These are phyloP conservation scores for Eubasilissa splendida DNA, from an alignment of 2,888 invertebrate genomes.

Conservation along the genomic window DNA sequence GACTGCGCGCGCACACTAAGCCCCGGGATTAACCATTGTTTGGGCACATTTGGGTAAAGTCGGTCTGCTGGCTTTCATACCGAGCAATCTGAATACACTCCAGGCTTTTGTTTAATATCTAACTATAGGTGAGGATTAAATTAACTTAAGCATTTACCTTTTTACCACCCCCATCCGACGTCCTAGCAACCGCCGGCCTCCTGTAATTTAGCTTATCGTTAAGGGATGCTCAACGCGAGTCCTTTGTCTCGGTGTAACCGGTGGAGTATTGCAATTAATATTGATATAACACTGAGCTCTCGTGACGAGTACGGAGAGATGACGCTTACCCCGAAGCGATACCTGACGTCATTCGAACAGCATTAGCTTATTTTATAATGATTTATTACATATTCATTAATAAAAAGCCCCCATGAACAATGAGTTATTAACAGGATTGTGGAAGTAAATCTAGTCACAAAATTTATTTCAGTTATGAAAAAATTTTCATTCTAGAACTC, in stretches of 20 bases:
- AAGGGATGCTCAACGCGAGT: constrained; percentile 36
- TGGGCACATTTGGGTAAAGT: constrained; percentile 52
- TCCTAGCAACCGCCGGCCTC: constrained; percentile 41
- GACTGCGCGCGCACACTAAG: constrained; percentile 51
- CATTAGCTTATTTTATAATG: too few species aligned
- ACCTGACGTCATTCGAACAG: too few species aligned
- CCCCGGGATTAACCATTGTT: constrained; percentile 55
- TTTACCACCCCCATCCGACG: constrained; percentile 43
- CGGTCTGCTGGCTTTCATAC: constrained; percentile 38
- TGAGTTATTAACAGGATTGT: too few species aligned
- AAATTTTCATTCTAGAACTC: too few species aligned
- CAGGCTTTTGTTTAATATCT: constrained; percentile 56
- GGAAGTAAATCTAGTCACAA: too few species aligned
- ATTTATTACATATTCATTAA: too few species aligned
- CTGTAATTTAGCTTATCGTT: constrained; percentile 55
- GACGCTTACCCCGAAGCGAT: not conserved
- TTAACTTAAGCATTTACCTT: constrained; percentile 57
- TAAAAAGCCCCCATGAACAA: too few species aligned
- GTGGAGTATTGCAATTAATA: constrained; percentile 37
- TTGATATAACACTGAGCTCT: constrained; percentile 28
- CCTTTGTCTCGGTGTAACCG: constrained; percentile 49
- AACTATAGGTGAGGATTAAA: constrained; percentile 55
- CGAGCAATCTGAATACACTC: constrained; percentile 54
- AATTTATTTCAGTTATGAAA: too few species aligned
- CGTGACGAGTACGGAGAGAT: constrained; percentile 14